Base-by-base conservation (phyloP, 2,797 vertebrate species). In the Hoplostethus atlanticus region DNA sequence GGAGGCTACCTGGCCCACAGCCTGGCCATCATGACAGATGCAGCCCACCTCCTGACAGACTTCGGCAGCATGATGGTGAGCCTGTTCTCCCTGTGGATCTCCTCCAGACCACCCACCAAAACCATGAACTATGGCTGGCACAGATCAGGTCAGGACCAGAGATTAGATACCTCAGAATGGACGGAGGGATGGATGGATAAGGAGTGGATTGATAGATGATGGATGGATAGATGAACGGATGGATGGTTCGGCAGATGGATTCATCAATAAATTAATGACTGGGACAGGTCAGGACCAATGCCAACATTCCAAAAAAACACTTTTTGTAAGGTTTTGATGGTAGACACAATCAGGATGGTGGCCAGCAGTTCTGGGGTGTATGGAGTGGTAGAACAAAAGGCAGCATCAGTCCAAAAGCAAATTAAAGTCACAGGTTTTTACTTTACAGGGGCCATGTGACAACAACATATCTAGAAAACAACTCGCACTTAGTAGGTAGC, bases 91-190 rank as follows among this genome's bases (percentile, higher is more conserved):
- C 93, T 98, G 65, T 97, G 96, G 95, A 83, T 98, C 79, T 95
- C 97, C 0, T 95, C 96, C 1, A 91, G 95, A 0, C 92, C 96
- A 0, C 94, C 92, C 25, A 96, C 96, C n/a, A 95, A 95, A 87
- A 94, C 89, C 82, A 95, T 98, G 96, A 98, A 96, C 50, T 97
- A 96, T 0, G 97, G 97, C 0, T 98, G 98, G 97, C 92, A 97
- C 73, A 91, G 96, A 67, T 96, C 97, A 8, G 97, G 98, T 98
- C 81, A 92, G 84, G 2, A 47, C 3, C 3, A 4, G 10, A n/a
- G 28, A 25, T 17, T 40, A 13, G 42, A 4, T 4, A 56, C 5
- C 6, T 34, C 36, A 21, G 12, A 30, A 38, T 34, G 30, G 54
- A n/a, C 13, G 15, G 54, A 65, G 12, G 40, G 47, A 50, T 25